Base-by-base conservation (phyloP, 2,888 invertebrate species). In the Cosmia trapezina region DNA sequence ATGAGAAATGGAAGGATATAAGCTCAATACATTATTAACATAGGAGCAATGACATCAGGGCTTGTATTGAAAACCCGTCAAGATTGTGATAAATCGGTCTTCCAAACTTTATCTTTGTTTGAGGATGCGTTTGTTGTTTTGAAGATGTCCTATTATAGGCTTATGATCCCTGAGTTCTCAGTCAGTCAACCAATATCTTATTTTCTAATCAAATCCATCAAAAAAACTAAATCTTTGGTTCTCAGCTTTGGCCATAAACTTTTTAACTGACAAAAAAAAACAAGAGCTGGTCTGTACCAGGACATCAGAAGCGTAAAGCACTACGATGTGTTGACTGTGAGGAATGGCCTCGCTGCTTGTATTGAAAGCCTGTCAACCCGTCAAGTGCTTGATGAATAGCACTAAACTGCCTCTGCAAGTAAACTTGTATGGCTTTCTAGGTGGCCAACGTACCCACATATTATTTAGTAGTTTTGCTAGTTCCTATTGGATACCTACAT, bases 341-440 rank as follows among this genome's bases (percentile, higher is more conserved):
- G 60, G 28, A 59, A 83, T 80, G 69, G 70, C 33, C 28, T 37
- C 56, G 63, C 41, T 56, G 56, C 70, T 70, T 68, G 75, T 80
- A 83, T 80, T 80, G 83, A 83, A 80, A 63, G 60, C 75, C 57
- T 76, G 84, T 81, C 84, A 70, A 51, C 37, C 66, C 47, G 75
- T 78, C 83, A 65, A 67, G 60, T 54, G 49, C 51, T 71, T 83
- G 83, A 81, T 81, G 80, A 73, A 81, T 81, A 68, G 83, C 65
- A 70, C 19, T 67, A 69, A 72, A 81, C 83, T 83, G 78, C 80
- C 69, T 66, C 51, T 73, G 49, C 49, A 65, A 49, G 66, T 64
- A 53, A 54, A 79, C 54, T 59, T 78, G 47, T 51, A 49, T 33
- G 41, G 41, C 7, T 47, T 59, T 72, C n/a, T n/a, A n/a, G 43